Evolutionary conservation across 1,140 invertebrate genomes (phyloP).

Genomic region (Tetragnatha versicolor): DNA sequence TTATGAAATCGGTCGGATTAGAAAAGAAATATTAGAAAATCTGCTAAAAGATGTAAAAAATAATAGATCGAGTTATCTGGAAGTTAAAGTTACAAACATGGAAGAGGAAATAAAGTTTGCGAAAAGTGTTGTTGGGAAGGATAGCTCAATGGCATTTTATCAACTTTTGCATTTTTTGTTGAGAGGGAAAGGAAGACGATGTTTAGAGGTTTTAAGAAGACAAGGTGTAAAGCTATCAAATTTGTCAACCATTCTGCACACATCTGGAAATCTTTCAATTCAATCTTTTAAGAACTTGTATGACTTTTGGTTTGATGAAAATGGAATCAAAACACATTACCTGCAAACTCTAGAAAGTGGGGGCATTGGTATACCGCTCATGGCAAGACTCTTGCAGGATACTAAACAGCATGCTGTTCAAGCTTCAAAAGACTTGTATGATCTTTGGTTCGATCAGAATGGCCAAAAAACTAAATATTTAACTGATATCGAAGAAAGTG

Average conservation of each 20-base stretch:
- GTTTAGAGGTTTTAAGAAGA: slow-evolving; percentile 30
- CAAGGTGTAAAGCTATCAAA: neutral
- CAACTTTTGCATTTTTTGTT: slow-evolving; percentile 28
- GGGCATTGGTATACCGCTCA: neutral
- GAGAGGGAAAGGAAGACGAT: slow-evolving; percentile 26
- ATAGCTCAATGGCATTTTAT: slow-evolving; percentile 15
- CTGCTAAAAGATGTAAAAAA: slow-evolving; percentile 38
- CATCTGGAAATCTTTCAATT: neutral
- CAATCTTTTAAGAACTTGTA: slow-evolving; percentile 38
- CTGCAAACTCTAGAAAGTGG: neutral
- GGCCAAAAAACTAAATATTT: slow-evolving; percentile 27
- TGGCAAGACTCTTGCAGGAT: neutral
- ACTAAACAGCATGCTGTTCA: neutral
- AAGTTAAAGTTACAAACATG: slow-evolving; percentile 15
- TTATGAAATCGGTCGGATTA: slow-evolving; percentile 29
- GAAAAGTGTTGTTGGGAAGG: slow-evolving; percentile 29
- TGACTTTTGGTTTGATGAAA: slow-evolving; percentile 23
- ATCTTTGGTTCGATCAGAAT: slow-evolving; percentile 3
- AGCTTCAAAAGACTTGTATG: slow-evolving; percentile 28
- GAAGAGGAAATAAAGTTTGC: slow-evolving; percentile 36
- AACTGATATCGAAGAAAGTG: slow-evolving; percentile 6
- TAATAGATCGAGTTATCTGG: slow-evolving; percentile 39
- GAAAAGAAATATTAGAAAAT: slow-evolving; percentile 34
- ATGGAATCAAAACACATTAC: slow-evolving; percentile 23
- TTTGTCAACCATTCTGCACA: neutral